phyloP scores from a whole-genome alignment of 2,888 invertebrate species.

The Nomada fucata region DNA sequence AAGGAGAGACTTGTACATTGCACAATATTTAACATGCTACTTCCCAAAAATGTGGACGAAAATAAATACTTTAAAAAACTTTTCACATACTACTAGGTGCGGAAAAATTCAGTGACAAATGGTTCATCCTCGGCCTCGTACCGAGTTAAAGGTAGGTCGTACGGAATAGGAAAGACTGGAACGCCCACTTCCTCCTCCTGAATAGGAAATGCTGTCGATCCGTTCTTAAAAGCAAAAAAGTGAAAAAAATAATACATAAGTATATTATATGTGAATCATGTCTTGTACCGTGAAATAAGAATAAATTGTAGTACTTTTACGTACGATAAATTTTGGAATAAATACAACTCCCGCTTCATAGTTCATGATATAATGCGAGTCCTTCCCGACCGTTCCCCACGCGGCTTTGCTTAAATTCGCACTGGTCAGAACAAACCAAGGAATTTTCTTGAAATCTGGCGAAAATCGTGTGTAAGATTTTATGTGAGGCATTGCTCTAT shows the following conservation, averaged over 20 bases:
- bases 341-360: slow-evolving; percentile 97
- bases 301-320: slow-evolving; percentile 77
- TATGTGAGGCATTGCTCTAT: slow-evolving; percentile 96
- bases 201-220: slow-evolving; percentile 86
- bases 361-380: slow-evolving; percentile 88
- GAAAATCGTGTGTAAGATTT: slow-evolving; percentile 94
- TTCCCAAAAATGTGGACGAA: slow-evolving; percentile 21
- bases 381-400: slow-evolving; percentile 91
- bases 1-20: slow-evolving; percentile 23
- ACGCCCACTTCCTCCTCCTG: slow-evolving; percentile 70
- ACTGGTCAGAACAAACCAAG: slow-evolving; percentile 95
- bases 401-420: slow-evolving; percentile 99
- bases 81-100: slow-evolving; percentile 14
- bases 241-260: not conserved
- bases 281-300: too few species aligned
- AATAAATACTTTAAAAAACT: not conserved
- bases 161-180: slow-evolving; percentile 89
- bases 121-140: slow-evolving; percentile 90
- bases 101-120: slow-evolving; percentile 88
- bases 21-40: not conserved
- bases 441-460: slow-evolving; percentile 87
- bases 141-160: slow-evolving; percentile 91
- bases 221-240: slow-evolving; percentile 85
- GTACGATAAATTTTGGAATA: slow-evolving; percentile 92
- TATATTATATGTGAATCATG: not conserved